Conservation (phyloP, 2,113 vertebrate genomes). For the Spizaetus ornatus region DNA sequence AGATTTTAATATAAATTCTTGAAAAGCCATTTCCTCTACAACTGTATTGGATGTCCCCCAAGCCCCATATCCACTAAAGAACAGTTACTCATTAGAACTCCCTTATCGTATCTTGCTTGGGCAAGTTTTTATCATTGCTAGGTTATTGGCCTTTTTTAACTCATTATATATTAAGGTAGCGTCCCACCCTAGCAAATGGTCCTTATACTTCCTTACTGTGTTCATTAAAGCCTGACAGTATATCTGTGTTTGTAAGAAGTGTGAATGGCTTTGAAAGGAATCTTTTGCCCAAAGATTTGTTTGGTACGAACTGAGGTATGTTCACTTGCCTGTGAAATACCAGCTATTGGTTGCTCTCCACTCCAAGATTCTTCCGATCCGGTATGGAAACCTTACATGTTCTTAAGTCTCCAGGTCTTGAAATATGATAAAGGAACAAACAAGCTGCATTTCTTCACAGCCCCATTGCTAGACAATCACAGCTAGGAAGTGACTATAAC, state of each 20-base stretch:
- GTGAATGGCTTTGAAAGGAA: background rate
- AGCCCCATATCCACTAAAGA: rapidly evolving
- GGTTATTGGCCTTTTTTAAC: background rate
- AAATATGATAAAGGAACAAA: background rate
- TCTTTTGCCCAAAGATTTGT: background rate
- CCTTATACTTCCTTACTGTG: background rate
- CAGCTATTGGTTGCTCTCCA: background rate
- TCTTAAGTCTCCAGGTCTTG: background rate
- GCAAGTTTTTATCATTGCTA: background rate
- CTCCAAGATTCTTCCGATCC: background rate
- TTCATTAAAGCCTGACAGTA: background rate
- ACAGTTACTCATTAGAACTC: background rate
- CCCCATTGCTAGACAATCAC: background rate
- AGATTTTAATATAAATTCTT: background rate
- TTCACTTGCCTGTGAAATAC: background rate
- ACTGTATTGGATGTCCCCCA: background rate
- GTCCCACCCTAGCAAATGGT: background rate
- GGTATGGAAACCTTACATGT: background rate
- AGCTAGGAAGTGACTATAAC: background rate
- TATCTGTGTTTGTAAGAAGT: background rate
- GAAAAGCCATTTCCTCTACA: background rate
- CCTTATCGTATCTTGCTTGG: background rate
- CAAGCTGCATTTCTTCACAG: background rate
- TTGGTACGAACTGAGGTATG: background rate
- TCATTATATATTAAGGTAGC: background rate